Conservation (phyloP, 2,888 invertebrate species). For the Xylocampa areola region DNA sequence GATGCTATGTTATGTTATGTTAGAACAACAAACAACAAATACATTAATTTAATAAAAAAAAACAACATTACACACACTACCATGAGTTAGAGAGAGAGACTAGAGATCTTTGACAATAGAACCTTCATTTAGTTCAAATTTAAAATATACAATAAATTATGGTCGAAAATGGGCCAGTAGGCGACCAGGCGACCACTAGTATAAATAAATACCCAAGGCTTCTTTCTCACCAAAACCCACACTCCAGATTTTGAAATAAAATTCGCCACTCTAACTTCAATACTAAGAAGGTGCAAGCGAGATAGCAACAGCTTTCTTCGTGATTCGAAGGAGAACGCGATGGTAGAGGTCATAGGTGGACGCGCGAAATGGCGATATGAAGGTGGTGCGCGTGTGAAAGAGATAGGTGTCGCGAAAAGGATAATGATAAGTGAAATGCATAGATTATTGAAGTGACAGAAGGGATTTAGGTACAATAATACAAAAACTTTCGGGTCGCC, state of each 20-base stretch:
- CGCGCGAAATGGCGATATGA: slow-evolving; percentile 46
- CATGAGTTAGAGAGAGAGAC: too few species aligned
- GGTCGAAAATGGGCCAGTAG: too few species aligned
- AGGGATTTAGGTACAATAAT: slow-evolving; percentile 10
- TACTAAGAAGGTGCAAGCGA: slow-evolving; percentile 33
- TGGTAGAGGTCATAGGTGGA: slow-evolving; percentile 69
- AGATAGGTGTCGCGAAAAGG: slow-evolving; percentile 67
- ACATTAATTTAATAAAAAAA: too few species aligned
- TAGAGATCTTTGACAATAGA: too few species aligned
- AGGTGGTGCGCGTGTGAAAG: slow-evolving; percentile 38
- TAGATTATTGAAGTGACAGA: slow-evolving; percentile 62
- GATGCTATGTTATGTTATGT: too few species aligned
- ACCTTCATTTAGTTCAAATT: too few species aligned
- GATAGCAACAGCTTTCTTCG: slow-evolving; percentile 45
- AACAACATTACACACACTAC: too few species aligned
- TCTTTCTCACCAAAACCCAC: background rate
- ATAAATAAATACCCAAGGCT: too few species aligned
- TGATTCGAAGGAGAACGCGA: slow-evolving; percentile 60
- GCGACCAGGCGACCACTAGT: too few species aligned
- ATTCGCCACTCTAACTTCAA: slow-evolving; percentile 17
- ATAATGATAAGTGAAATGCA: slow-evolving; percentile 70
- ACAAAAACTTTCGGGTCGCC: background rate
- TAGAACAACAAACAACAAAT: too few species aligned
- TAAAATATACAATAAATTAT: too few species aligned
- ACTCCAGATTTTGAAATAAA: slow-evolving; percentile 6